Base-by-base conservation (phyloP, 2,888 invertebrate species). In the Limnephilus rhombicus region DNA sequence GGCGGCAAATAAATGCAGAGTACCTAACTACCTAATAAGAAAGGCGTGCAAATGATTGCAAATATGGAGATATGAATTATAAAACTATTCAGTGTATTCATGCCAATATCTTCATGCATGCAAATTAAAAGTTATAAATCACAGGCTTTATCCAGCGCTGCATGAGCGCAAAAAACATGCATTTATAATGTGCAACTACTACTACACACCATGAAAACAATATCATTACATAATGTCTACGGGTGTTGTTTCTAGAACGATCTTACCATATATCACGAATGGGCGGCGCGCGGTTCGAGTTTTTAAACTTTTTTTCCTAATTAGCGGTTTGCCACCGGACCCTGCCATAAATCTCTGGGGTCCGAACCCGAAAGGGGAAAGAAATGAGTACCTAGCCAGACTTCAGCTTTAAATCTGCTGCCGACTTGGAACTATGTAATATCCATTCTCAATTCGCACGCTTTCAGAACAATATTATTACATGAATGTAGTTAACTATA, bases 241-340 rank as follows among this genome's bases (percentile, higher is more conserved):
- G 7, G 68, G 24, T 68, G 68, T n/a, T 68, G 68, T 86, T 49
- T 86, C 45, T 24, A 5, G 29, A 29, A 49, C 49, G 86, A 3
- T 45, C 18, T 18, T 37, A 3, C n/a, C 88, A 88, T 88, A 88
- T 68, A 31, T 68, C 88, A 88, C 88, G 37, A 49, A 41, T 29
- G 88, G 31, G 68, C 88, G 91, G 93, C 91, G 85, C n/a, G n/a
- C n/a, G n/a, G 92, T 81, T 89, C 91, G 49, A 53, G 31, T 91
- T 91, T 89, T 92, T 92, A 88, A 68, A 88, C 89, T 81, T 91
- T 92, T 53, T 86, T 93, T 92, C 89, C 81, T 93, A 93, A 93
- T 93, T 93, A 93, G 93, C 89, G 93, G 93, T 92, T 93, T 93
- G 90, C 90, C 89, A 80, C 82, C 82, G 83, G 80, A 41, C 91